Evolutionary conservation across 2,113 vertebrate species (phyloP).

Genomic region (Seriola aureovittata): DNA sequence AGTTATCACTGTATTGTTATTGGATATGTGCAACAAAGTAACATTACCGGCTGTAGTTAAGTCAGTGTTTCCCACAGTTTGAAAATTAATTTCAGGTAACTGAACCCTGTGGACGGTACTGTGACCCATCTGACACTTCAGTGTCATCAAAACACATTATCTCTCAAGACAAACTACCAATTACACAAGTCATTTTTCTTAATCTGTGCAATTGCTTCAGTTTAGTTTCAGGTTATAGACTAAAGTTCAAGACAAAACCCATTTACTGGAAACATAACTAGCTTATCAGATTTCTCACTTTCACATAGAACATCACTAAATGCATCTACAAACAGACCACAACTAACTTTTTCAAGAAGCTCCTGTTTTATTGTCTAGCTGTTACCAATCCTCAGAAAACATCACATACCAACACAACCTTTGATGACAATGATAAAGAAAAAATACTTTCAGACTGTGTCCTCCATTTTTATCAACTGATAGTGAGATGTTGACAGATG

Average conservation of each 20-base stretch:
- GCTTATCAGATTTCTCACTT: constrained; percentile 34
- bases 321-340: constrained; percentile 31
- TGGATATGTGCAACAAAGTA: no score
- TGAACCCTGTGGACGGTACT: no score
- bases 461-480: not conserved
- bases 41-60: no score
- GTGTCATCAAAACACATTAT: not conserved
- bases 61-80: no score
- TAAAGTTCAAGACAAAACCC: not conserved
- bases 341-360: not conserved
- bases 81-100: no score
- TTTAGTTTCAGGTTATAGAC: not conserved
- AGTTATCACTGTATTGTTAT: no score
- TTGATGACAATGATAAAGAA: not conserved
- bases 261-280: constrained; percentile 13
- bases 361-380: not conserved
- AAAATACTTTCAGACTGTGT: not conserved
- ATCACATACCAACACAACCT: not conserved
- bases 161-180: not conserved
- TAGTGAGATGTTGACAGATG: not conserved
- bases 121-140: no score
- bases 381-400: not conserved
- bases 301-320: constrained; percentile 29
- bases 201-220: not conserved
- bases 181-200: not conserved